Percentiles rank a stretch among this genome's conserved stretches.
Conservation (phyloP, 1,140 invertebrate species). For the Penaeus indicus region DNA sequence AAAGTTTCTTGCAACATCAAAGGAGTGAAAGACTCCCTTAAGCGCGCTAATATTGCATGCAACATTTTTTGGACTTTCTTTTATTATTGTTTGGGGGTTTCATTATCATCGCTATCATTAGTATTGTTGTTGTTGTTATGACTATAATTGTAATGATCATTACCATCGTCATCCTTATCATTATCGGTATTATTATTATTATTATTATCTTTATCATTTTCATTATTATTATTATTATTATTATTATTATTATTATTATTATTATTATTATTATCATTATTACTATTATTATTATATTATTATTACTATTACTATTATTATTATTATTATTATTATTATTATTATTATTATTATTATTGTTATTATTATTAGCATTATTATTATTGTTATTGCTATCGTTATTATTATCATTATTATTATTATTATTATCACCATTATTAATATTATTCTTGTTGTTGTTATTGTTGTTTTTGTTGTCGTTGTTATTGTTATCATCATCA, state of each 20-base stretch:
- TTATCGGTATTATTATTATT: slow-evolving; percentile 7
- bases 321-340: not conserved
- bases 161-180: not conserved
- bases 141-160: not conserved
- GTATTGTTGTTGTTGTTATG: no score
- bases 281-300: slow-evolving; percentile 26
- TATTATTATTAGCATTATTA: not conserved
- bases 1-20: no score
- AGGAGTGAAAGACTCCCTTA: no score
- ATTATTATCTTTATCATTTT: not conserved
- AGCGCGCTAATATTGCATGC: no score
- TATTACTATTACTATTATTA: not conserved
- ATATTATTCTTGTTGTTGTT: no score
- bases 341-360: slow-evolving; percentile 4
- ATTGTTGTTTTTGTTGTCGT: not conserved
- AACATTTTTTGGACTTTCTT: no score
- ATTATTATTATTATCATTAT: not conserved
- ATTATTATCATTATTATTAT: not conserved
- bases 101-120: no score
- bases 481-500: not conserved
- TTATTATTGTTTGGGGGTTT: no score
- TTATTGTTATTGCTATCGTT: not conserved
- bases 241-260: not conserved
- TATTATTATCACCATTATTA: not conserved
- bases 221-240: slow-evolving; percentile 8